Conservation (phyloP, 1,140 invertebrate genomes). For the Drosophila hydei region DNA sequence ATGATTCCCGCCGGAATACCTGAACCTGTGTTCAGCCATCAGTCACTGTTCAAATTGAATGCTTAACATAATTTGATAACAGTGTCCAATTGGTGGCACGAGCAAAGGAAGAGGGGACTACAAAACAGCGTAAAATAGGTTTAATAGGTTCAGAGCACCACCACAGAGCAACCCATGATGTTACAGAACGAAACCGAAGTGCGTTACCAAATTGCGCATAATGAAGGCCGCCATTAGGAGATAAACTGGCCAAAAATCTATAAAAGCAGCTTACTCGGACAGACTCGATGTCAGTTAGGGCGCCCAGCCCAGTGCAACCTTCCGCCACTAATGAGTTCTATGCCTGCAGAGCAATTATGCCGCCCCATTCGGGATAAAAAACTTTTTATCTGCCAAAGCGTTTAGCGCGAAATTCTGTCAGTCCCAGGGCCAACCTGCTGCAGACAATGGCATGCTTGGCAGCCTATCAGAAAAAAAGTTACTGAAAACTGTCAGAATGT, state of each 20-base stretch:
- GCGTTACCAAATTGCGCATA: conserved; percentile 64
- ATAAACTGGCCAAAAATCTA: conserved; percentile 71
- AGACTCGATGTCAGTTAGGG: not conserved
- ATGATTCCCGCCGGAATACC: conserved; percentile 8
- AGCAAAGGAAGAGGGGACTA: conserved; percentile 25
- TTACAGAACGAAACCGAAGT: too few relatives aligned
- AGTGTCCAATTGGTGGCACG: conserved; percentile 71
- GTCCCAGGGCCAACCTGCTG: conserved; percentile 27
- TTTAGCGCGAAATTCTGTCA: conserved; percentile 45
- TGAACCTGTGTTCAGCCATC: conserved; percentile 6
- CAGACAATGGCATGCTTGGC: conserved; percentile 29
- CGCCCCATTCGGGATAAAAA: conserved; percentile 43
- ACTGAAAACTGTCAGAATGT: conserved; percentile 72
- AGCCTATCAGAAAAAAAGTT: conserved; percentile 51
- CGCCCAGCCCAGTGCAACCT: not conserved
- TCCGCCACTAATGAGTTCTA: conserved; percentile 67
- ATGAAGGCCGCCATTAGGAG: conserved; percentile 76
- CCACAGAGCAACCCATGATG: conserved; percentile 12
- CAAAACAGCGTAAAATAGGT: conserved; percentile 33
- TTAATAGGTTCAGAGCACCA: conserved; percentile 2
- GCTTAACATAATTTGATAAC: conserved; percentile 80
- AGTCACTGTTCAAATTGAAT: conserved; percentile 19
- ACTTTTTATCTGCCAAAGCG: conserved; percentile 69
- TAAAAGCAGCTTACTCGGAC: conserved; percentile 51
- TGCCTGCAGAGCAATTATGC: conserved; percentile 72